Base-by-base conservation (phyloP, 35 echinoderm and acorn worm genomes). In the Lytechinus pictus region DNA sequence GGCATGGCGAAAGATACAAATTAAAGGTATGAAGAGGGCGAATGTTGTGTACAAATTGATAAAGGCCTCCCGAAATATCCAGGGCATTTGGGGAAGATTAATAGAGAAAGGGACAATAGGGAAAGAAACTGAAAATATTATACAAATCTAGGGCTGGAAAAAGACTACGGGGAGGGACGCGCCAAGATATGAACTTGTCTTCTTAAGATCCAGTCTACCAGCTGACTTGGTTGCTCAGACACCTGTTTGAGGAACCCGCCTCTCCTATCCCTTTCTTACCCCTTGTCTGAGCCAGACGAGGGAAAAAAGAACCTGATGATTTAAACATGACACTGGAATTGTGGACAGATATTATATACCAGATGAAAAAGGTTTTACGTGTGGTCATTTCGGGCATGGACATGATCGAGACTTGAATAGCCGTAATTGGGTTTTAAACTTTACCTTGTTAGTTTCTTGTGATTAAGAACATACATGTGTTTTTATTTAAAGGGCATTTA, bases 281-380 rank as follows among this genome's bases (percentile, higher is more conserved):
- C 28, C 52, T 90, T 90, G 88, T 90, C 88, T 90, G 88, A 33
- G 28, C 5, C 28, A 6, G 29, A 90, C 10, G 88, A 90, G 52
- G 28, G 11, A 54, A 90, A 33, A 44, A 54, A 90, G 6, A 27
- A 12, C 16, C 28, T 90, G 88, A 90, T 90, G 88, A 90, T 90
- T 90, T 90, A 90, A 90, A 90, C 88, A 90, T 54, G 52, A 90
- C 88, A 54, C 88, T 54, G 52, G 88, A 29, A 51, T 90, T 90
- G 52, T 90, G 27, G 88, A 33, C 88, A 90, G 52, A 33, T 12
- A 44, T 54, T 3, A 4, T 6, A 14, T 6, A 33, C 27, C 24
- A 44, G 33, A 3, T 2, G 27, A 33, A 28, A 79, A 16, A n/a
- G 19, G 24, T 79, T 79, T 79, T 16, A 79, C 66, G 28, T 90